Evolutionary conservation across 2,113 vertebrate genomes (phyloP), one percentile per base, ranked within the genome.

Genomic region (Aplodontia rufa): DNA sequence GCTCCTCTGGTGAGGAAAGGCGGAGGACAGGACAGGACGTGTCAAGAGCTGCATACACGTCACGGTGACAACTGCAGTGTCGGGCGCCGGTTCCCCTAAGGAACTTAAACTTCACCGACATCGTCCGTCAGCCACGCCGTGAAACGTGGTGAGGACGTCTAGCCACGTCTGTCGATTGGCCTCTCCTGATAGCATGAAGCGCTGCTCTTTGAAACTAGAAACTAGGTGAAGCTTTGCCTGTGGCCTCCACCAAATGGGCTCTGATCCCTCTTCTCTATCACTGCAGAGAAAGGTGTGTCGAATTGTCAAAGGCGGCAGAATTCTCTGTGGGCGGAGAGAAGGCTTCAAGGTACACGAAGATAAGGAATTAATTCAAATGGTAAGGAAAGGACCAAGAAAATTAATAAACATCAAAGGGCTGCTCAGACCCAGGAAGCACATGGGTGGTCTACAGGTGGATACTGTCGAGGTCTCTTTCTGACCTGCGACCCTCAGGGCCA

Each of bases 381-480:
- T 30, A 90, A 0, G 20, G 95, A 97, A 91, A 93, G 12, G 92
- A 87, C 98, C 92, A 30, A 76, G 68, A 0, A 86, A 96, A 97
- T 90, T 58, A 97, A 88, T 66, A 88, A 49, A 97, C 96, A 93
- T 93, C 95, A 95, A 89, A 96, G 96, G 91, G 88, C 72, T 0
- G 60, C 58, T 95, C 87, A 92, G 69, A 13, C 68, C 3, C 14
- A 0, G 9, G 6, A 1, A 14, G 42, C 12, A 20, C 30, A 3
- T 5, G 30, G 45, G 47, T 3, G 10, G 47, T 20, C 78, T 6
- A 1, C 20, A 80, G 53, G 60, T 20, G 40, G 60, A 11, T 53
- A 45, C 60, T 53, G 16, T 37, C 6, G 8, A 8, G 1, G 55
- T 28, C 64, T 58, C 30, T 6, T 10, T 3, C 5, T 35, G 71